Evolutionary conservation across 2,888 invertebrate species (phyloP).

Genomic region (Epistrophe eligans): DNA sequence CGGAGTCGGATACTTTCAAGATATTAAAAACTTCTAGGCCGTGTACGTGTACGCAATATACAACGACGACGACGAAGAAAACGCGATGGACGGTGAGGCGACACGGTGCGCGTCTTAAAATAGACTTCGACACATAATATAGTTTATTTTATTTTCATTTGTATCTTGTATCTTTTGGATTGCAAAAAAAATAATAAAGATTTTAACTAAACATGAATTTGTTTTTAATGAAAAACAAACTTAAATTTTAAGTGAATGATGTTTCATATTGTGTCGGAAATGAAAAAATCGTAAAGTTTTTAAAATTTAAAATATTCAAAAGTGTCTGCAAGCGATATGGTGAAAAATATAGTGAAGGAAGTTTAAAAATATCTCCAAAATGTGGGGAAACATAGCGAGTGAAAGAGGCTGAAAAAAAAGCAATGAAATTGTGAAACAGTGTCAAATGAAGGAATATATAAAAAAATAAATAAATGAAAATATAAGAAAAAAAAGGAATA

Average conservation of each 20-base stretch:
- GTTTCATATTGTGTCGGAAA: neutral
- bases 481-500: slow-evolving; percentile 28
- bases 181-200: slow-evolving; percentile 42
- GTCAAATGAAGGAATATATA: slow-evolving; percentile 48
- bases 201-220: slow-evolving; percentile 38
- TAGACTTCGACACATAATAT: slow-evolving; percentile 51
- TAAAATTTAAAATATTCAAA: slow-evolving; percentile 1
- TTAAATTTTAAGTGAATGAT: slow-evolving; percentile 12
- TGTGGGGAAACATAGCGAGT: slow-evolving; percentile 70
- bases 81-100: slow-evolving; percentile 14
- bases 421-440: slow-evolving; percentile 67
- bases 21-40: slow-evolving; percentile 59
- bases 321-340: slow-evolving; percentile 48
- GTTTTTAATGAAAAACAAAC: slow-evolving; percentile 24
- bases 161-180: slow-evolving; percentile 56
- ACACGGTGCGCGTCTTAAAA: slow-evolving; percentile 70
- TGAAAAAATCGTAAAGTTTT: slow-evolving; percentile 10
- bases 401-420: slow-evolving; percentile 43
- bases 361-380: slow-evolving; percentile 72
- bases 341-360: slow-evolving; percentile 60
- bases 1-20: slow-evolving; percentile 51
- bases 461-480: slow-evolving; percentile 26
- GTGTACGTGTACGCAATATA: slow-evolving; percentile 39
- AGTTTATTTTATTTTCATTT: slow-evolving; percentile 51
- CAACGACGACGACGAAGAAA: neutral